Base-by-base conservation (phyloP, 2,797 vertebrate species). In the Coregonus sp. region DNA sequence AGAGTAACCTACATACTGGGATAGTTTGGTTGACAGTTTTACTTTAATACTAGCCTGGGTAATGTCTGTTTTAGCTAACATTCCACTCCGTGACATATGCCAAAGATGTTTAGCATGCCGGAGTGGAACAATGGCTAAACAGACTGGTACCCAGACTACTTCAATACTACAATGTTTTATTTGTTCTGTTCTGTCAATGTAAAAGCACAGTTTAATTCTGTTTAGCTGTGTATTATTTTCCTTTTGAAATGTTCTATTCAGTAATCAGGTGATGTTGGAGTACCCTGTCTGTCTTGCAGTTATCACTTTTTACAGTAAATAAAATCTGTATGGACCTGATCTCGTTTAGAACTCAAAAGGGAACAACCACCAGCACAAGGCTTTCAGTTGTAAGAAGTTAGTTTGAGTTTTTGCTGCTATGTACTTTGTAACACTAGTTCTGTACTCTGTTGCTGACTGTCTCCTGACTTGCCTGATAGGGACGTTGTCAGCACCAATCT, bases 401-500 rank as follows among this genome's bases (percentile, higher is more conserved):
- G 18, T 70, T 66, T 54, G 11, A 25, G 15, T 67, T 63, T 9
- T 35, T 20, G 25, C 50, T 52, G 25, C 12, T 37, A 35, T 72
- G n/a, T 59, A 51, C 33, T 59, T 75, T 75, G 71, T 70, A 51
- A 20, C 70, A 76, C 56, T 72, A 54, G 59, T 47, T 75, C 35
- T 76, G 65, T 71, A 78, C 70, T 70, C 15, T 5, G 2, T 40
- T 69, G n/a, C 78, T 67, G 67, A 80, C 65, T 35, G 12, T 70
- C 59, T 72, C 68, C 75, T 89, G 37, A 74, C 80, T 72, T 74
- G 73, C 76, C 79, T 80, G 82, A 81, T 82, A 75, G 5, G 81
- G 73, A 82, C 89, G 87, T 86, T 79, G 78, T 85, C 76, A 75
- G 86, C 85, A 82, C 83, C 82, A 81, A 84, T 87, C 79, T 77